Conservation (phyloP, 2,888 invertebrate genomes). For the Leistus spinibarbis region DNA sequence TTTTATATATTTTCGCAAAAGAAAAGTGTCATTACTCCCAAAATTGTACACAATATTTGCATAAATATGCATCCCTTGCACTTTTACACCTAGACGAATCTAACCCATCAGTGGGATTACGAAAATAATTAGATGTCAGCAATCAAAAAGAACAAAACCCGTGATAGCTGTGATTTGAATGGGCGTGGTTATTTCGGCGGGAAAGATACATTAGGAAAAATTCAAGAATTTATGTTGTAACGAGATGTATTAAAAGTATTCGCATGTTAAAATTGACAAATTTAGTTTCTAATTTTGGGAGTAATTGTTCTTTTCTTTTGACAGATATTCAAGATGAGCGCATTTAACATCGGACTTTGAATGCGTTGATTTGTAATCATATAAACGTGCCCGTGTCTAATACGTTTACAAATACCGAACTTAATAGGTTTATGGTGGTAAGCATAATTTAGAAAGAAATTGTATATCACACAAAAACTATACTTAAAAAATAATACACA, state of each 20-base stretch:
- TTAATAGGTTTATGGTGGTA: slow-evolving; percentile 22
- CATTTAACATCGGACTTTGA: slow-evolving; percentile 58
- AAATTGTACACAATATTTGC: slow-evolving; percentile 43
- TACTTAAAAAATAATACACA: slow-evolving; percentile 15
- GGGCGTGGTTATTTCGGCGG: slow-evolving; percentile 1
- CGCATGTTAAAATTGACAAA: slow-evolving; percentile 32
- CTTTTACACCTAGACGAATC: no score
- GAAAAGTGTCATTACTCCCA: slow-evolving; percentile 56
- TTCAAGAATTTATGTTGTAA: slow-evolving; percentile 55
- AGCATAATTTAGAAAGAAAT: slow-evolving; percentile 5
- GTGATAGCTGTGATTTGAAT: slow-evolving; percentile 7
- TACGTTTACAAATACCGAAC: background rate
- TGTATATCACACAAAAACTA: background rate
- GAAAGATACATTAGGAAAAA: background rate
- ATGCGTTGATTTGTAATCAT: slow-evolving; percentile 9
- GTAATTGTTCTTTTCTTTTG: slow-evolving; percentile 61
- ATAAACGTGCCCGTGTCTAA: background rate
- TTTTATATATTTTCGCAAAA: slow-evolving; percentile 46
- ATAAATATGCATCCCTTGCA: slow-evolving; percentile 25
- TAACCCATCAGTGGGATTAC: no score
- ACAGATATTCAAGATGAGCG: slow-evolving; percentile 78
- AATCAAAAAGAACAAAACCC: slow-evolving; percentile 20
- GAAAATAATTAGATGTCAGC: no score
- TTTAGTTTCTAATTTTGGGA: slow-evolving; percentile 53
- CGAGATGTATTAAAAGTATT: slow-evolving; percentile 52